phyloP scores from a whole-genome alignment of 2,888 invertebrate species.

The Nomada lathburiana region DNA sequence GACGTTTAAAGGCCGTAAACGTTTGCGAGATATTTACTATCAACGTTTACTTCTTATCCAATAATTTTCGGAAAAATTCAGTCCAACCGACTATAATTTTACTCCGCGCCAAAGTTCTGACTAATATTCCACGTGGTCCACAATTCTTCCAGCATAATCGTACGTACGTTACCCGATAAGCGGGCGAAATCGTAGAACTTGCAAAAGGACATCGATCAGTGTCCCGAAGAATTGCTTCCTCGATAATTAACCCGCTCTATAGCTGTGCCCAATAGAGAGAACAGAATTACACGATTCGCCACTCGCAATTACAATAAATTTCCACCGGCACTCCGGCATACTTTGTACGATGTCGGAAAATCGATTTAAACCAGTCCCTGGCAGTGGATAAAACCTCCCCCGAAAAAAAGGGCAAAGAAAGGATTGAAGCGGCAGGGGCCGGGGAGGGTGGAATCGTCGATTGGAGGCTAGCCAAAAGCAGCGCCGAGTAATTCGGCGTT shows the following conservation, averaged over 20 bases:
- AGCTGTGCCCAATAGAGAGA: background rate
- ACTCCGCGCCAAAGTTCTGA: too few relatives aligned
- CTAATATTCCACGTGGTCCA: too few relatives aligned
- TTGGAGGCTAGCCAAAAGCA: conserved; percentile 49
- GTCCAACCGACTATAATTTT: too few relatives aligned
- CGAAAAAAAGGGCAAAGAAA: too few relatives aligned
- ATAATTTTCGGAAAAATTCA: too few relatives aligned
- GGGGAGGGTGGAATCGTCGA: background rate
- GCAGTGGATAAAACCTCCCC: conserved; percentile 9
- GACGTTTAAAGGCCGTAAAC: too few relatives aligned
- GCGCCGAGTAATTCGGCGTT: conserved; percentile 50
- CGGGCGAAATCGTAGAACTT: background rate
- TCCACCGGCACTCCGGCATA: background rate
- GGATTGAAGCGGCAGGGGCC: conserved; percentile 10
- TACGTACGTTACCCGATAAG: too few relatives aligned
- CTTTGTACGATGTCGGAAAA: background rate
- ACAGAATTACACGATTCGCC: conserved; percentile 22
- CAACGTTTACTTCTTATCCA: too few relatives aligned
- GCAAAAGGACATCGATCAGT: background rate
- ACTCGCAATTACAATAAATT: conserved; percentile 10
- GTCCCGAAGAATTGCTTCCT: background rate
- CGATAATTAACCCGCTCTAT: conserved; percentile 18
- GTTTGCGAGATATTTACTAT: too few relatives aligned
- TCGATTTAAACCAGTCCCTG: conserved; percentile 13
- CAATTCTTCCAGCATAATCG: too few relatives aligned